phyloP scores from a whole-genome alignment of 1,140 invertebrate genomes.

The Tetraneura akinire region DNA sequence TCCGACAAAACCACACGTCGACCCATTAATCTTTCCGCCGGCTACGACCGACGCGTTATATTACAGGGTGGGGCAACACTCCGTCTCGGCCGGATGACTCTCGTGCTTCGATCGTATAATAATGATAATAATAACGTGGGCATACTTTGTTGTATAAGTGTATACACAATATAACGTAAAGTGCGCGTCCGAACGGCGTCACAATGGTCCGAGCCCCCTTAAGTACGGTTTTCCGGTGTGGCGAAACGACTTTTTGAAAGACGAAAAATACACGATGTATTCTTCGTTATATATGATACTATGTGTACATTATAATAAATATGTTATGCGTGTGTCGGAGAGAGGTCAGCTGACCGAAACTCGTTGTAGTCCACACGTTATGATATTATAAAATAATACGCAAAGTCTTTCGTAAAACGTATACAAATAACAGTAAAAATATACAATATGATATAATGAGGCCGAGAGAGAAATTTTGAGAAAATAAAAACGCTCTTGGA shows the following conservation, averaged over 20 bases:
- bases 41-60: background rate
- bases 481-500: too few species aligned
- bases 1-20: slow-evolving; percentile 48
- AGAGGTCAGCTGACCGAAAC: too few species aligned
- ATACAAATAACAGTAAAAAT: too few species aligned
- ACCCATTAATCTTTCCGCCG: slow-evolving; percentile 35
- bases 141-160: background rate
- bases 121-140: too few species aligned
- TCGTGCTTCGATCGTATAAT: background rate
- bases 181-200: slow-evolving; percentile 7
- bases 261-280: background rate
- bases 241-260: slow-evolving; percentile 8
- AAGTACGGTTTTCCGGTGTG: slow-evolving; percentile 30
- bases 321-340: too few species aligned
- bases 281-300: too few species aligned
- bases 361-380: too few species aligned
- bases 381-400: too few species aligned
- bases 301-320: too few species aligned
- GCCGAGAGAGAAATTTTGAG: too few species aligned
- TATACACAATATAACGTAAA: background rate
- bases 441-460: too few species aligned
- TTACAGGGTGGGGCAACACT: slow-evolving; percentile 2
- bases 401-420: too few species aligned
- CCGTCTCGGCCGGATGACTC: background rate
- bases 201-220: background rate